Percentiles rank a stretch among this genome's conserved stretches.
Conservation (phyloP, 2,888 invertebrate species). For the Conchocele bisecta region DNA sequence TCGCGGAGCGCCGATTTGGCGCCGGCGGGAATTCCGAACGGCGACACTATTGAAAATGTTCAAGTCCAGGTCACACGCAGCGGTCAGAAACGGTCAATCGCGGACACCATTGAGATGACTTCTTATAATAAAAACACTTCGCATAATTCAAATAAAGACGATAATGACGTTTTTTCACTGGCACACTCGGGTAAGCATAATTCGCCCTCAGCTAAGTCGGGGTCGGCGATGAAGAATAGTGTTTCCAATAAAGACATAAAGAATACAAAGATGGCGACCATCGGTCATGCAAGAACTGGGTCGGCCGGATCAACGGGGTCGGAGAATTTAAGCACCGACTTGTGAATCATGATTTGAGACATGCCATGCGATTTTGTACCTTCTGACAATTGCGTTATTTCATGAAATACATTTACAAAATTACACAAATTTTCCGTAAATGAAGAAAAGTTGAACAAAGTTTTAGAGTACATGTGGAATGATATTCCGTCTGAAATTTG, state of each 20-base stretch:
- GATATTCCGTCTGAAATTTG: no score
- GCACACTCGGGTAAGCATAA: constrained; percentile 45
- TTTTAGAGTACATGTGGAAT: no score
- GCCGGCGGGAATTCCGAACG: constrained; percentile 44
- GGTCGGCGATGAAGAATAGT: constrained; percentile 33
- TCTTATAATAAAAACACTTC: constrained; percentile 42
- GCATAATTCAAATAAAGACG: constrained; percentile 13
- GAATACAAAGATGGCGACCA: constrained; percentile 42
- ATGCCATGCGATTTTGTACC: no score
- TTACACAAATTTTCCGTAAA: no score
- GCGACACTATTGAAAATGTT: constrained; percentile 61
- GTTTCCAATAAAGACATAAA: constrained; percentile 58
- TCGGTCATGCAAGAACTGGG: constrained; percentile 53
- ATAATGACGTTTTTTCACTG: constrained; percentile 10
- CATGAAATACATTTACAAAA: no score
- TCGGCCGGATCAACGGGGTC: constrained; percentile 63
- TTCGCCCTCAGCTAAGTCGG: constrained; percentile 31
- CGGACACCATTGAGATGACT: constrained; percentile 65
- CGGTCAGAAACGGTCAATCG: constrained; percentile 59
- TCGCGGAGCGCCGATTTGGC: constrained; percentile 47
- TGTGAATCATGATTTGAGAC: no score
- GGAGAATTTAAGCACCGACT: constrained; percentile 65
- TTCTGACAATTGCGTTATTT: no score
- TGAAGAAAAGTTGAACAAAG: no score
- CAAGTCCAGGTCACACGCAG: constrained; percentile 56